These are phyloP conservation scores for Parapristionchus giblindavisi DNA, from an alignment of 2,888 invertebrate species.

Conservation along the genomic window DNA sequence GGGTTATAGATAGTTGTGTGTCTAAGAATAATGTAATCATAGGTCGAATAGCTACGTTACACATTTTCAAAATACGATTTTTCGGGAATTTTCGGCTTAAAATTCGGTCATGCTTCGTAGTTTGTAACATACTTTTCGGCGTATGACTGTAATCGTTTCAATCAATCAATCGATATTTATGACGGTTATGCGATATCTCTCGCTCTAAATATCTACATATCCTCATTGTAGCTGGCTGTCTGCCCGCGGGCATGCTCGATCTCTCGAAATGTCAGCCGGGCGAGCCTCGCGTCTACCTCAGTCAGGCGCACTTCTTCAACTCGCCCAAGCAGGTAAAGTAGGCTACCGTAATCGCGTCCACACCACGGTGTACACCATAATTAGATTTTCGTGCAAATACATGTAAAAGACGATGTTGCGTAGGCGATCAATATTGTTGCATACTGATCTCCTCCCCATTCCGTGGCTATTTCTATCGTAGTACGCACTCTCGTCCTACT, in stretches of 20 bases:
- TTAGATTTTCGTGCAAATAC: too few relatives aligned
- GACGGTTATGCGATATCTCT: background rate
- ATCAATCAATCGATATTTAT: background rate
- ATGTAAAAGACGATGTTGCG: background rate
- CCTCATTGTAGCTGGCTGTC: constrained; percentile 52
- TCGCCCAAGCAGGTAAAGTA: constrained; percentile 55
- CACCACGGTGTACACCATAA: background rate
- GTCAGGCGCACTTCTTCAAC: constrained; percentile 62
- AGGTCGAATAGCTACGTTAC: too few relatives aligned
- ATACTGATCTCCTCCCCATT: too few relatives aligned
- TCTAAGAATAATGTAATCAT: background rate
- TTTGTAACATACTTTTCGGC: too few relatives aligned
- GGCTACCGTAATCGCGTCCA: background rate
- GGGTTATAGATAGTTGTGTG: too few relatives aligned
- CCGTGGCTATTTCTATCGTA: too few relatives aligned
- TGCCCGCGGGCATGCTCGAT: constrained; percentile 65
- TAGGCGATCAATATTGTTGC: background rate
- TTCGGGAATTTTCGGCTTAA: too few relatives aligned
- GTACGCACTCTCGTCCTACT: background rate
- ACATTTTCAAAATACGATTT: background rate
- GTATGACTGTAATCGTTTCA: background rate
- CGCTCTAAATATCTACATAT: background rate
- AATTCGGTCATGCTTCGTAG: too few relatives aligned
- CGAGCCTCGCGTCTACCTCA: constrained; percentile 62
- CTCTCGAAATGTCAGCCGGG: constrained; percentile 62